These are phyloP conservation scores for Styela plicata DNA, from an alignment of 23 tunicate species.

Conservation along the genomic window DNA sequence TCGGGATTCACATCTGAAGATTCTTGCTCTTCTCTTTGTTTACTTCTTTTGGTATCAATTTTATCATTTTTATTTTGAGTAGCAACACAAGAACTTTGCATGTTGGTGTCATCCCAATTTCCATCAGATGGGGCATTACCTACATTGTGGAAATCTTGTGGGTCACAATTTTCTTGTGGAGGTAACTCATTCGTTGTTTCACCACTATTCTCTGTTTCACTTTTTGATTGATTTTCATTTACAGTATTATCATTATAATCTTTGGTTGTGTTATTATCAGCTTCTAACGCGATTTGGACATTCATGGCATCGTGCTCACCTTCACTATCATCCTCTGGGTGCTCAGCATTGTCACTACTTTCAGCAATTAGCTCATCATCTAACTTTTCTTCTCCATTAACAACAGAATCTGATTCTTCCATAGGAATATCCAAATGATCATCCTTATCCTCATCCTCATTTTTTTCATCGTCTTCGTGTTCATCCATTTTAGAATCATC, in stretches of 20 bases:
- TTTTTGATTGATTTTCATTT: conserved; percentile 4
- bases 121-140: conserved; percentile 13
- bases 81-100: conserved; percentile 1
- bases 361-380: neutral
- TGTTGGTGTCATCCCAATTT: neutral
- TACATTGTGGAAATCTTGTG: neutral
- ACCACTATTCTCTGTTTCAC: neutral
- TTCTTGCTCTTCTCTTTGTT: neutral
- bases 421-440: neutral
- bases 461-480: conserved; percentile 29
- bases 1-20: neutral
- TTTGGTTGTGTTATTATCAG: neutral
- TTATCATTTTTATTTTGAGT: neutral
- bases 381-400: neutral
- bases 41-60: neutral
- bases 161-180: conserved; percentile 20
- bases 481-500: conserved; percentile 31
- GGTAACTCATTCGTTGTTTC: neutral
- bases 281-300: neutral
- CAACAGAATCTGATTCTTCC: conserved; percentile 10
- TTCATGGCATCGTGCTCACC: neutral
- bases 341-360: neutral
- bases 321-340: neutral
- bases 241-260: conserved; percentile 6
- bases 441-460: conserved; percentile 1